Evolutionary conservation across 2,113 vertebrate species (phyloP).

Genomic region (Neomonachus schauinslandi): DNA sequence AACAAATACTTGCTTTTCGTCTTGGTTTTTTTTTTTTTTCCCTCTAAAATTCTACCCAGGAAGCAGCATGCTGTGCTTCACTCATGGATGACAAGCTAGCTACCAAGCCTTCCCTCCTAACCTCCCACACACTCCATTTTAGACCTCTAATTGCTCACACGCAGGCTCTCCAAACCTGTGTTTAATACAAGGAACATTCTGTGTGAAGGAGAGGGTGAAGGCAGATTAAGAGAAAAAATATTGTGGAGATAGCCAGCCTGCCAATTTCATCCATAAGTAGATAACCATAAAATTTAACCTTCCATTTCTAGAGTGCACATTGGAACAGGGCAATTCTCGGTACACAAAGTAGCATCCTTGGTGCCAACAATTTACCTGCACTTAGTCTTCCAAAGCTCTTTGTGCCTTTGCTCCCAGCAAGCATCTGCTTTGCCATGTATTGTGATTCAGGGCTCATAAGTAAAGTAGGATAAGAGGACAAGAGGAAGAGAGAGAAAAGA

Average conservation of each 20-base stretch:
- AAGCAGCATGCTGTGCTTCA: constrained; percentile 65
- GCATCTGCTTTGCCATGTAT: background rate
- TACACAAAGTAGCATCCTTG: background rate
- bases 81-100: constrained; percentile 69
- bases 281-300: background rate
- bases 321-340: background rate
- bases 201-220: background rate
- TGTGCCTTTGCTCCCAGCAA: constrained; percentile 24
- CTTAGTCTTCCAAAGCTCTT: background rate
- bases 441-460: background rate
- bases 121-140: constrained; percentile 61
- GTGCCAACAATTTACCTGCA: background rate
- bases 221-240: background rate
- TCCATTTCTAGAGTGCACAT: background rate
- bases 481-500: background rate
- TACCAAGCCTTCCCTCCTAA: constrained; percentile 51
- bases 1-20: background rate
- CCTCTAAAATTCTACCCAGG: constrained; percentile 19
- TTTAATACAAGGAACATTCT: constrained; percentile 56
- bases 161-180: constrained; percentile 52
- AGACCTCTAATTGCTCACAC: constrained; percentile 63
- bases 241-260: background rate
- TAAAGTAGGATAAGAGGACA: background rate
- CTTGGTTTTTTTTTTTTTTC: background rate
- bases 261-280: background rate